Evolutionary conservation across 2,113 vertebrate species (phyloP), one percentile per base, ranked within the genome.

Genomic region (Tetraodon nigroviridis): DNA sequence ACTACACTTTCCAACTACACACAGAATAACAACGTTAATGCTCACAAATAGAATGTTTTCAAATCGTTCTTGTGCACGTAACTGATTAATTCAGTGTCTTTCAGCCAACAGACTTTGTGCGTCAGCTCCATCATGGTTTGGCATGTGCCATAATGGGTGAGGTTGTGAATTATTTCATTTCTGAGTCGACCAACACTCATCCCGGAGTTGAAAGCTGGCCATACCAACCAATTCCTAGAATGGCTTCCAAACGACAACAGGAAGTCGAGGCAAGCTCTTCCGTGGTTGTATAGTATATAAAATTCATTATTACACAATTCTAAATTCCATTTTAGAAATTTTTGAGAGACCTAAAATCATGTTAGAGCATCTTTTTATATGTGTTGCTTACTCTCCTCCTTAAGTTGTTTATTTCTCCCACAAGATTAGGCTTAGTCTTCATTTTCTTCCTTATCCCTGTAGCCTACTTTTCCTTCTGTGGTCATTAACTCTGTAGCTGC

Each of bases 401-500:
- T 29, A 52, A 71, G 58, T 29, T 75, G 71, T 86, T 81, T 84
- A 71, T 61, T 40, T 32, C 67, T 83, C 59, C 61, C 66, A 80
- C 73, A 69, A 65, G 83, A 85, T 86, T 86, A 81, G 29, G 18
- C 49, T 70, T 21, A 56, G 71, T 79, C 68, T 69, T 42, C 71
- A 70, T 75, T 68, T 72, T 72, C 48, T 8, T 49, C 77, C 68
- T 76, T 86, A 19, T 75, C 67, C 53, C 67, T 71, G 64, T 65
- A 78, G 80, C 82, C 75, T 73, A 71, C 62, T 80, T 76, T 37
- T 73, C 64, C 58, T 69, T 61, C 70, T 78, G 64, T 66, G 69
- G 73, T 81, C 77, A 78, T 77, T 80, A 81, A 72, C 61, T 62
- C 19, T 65, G 59, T 56, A 50, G 60, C 63, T 22, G 59, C 68